Conservation (phyloP, 2,797 vertebrate genomes). For the Danio aesculapii region DNA sequence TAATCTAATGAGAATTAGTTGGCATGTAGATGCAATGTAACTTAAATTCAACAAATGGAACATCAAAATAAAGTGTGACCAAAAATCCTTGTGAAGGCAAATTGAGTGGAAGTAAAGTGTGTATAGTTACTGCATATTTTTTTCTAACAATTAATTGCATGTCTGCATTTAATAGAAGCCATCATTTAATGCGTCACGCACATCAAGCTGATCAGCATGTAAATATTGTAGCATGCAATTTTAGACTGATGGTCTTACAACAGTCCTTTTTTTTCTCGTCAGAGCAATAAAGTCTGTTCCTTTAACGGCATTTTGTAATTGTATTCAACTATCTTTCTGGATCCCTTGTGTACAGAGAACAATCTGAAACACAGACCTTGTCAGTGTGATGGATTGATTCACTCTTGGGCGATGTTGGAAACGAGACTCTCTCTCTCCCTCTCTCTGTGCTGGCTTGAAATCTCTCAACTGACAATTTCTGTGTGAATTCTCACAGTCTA, state of each 20-base stretch:
- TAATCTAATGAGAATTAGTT: too few species aligned
- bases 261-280: slow-evolving; percentile 45
- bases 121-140: too few species aligned
- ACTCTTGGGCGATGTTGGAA: slow-evolving; percentile 50
- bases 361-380: slow-evolving; percentile 59
- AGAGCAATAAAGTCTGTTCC: slow-evolving; percentile 47
- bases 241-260: slow-evolving; percentile 30
- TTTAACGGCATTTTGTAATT: slow-evolving; percentile 53
- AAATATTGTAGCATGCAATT: neutral
- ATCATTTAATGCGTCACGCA: neutral
- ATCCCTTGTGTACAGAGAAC: slow-evolving; percentile 50
- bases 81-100: too few species aligned
- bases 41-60: too few species aligned
- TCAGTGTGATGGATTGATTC: slow-evolving; percentile 58
- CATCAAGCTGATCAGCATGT: slow-evolving; percentile 7
- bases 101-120: too few species aligned
- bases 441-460: slow-evolving; percentile 18
- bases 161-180: too few species aligned
- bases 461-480: slow-evolving; percentile 48
- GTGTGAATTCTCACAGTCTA: slow-evolving; percentile 35
- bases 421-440: slow-evolving; percentile 24
- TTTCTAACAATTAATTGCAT: too few species aligned
- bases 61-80: too few species aligned
- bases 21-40: too few species aligned
- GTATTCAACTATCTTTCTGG: slow-evolving; percentile 50